Conservation (phyloP, 2,888 invertebrate genomes). For the Megastigmus dorsalis region DNA sequence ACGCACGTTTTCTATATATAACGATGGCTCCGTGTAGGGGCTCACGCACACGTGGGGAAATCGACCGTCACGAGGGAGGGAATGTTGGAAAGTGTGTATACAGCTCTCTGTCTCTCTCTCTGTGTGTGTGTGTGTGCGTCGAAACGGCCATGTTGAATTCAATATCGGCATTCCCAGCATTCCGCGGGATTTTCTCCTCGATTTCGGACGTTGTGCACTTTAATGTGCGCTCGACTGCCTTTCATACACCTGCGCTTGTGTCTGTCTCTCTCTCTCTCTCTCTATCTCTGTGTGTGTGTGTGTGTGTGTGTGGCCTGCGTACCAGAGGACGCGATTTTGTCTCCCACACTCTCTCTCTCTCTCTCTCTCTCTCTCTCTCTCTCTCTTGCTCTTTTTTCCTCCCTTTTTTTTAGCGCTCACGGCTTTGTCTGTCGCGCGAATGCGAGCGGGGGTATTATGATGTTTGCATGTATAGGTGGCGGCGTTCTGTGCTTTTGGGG, state of each 20-base stretch:
- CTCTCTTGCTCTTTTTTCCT: not conserved
- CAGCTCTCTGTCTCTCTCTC: not conserved
- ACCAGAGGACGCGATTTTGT: not conserved
- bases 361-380: not conserved
- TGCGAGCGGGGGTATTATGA: slow-evolving; percentile 27
- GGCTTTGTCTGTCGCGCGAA: slow-evolving; percentile 34
- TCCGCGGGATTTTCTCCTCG: slow-evolving; percentile 65
- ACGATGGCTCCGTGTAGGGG: too few relatives aligned
- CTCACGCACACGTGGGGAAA: slow-evolving; percentile 31
- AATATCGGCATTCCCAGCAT: slow-evolving; percentile 73
- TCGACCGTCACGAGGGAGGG: not conserved
- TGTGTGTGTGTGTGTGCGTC: not conserved
- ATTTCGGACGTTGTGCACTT: slow-evolving; percentile 59
- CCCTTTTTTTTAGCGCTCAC: not conserved
- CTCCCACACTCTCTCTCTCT: not conserved
- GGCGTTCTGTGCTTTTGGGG: not conserved
- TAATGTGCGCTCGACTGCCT: slow-evolving; percentile 55
- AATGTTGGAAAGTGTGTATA: too few relatives aligned
- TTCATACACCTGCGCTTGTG: slow-evolving; percentile 53
- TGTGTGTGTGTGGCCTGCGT: not conserved
- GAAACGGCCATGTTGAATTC: slow-evolving; percentile 74
- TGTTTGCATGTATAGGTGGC: slow-evolving; percentile 8
- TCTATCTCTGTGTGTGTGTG: not conserved
- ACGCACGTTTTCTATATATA: slow-evolving; percentile 7
- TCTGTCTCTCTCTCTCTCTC: too few relatives aligned